These are phyloP conservation scores for Oncorhynchus clarkii DNA, from an alignment of 2,113 vertebrate genomes.

Conservation along the genomic window DNA sequence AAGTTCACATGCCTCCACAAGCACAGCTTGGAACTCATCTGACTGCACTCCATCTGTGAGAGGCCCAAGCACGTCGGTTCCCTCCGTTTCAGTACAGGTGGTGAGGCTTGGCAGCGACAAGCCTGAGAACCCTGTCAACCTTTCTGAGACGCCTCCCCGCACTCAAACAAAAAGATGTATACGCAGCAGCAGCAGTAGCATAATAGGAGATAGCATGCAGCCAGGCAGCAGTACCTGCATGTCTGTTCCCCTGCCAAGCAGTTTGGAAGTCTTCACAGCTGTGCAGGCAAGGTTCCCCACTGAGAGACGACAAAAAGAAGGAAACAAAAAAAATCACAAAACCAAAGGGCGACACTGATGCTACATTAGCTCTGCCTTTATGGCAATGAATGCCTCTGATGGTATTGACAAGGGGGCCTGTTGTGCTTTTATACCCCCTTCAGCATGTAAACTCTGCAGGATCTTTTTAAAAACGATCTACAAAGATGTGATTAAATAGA, in stretches of 20 bases:
- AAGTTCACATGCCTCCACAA: slow-evolving; percentile 44
- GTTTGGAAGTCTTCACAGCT: slow-evolving; percentile 65
- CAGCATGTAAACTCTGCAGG: slow-evolving; percentile 40
- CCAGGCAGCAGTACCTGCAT: slow-evolving; percentile 50
- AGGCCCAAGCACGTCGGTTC: slow-evolving; percentile 36
- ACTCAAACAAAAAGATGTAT: slow-evolving; percentile 49
- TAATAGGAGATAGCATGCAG: slow-evolving; percentile 19
- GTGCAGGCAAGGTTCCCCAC: slow-evolving; percentile 55
- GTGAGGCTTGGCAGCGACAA: slow-evolving; percentile 54
- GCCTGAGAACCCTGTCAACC: slow-evolving; percentile 58
- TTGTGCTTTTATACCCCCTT: slow-evolving; percentile 56
- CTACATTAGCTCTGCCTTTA: slow-evolving; percentile 67
- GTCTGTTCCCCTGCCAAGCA: slow-evolving; percentile 56
- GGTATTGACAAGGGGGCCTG: slow-evolving; percentile 56
- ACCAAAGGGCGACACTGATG: slow-evolving; percentile 54
- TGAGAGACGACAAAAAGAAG: slow-evolving; percentile 57
- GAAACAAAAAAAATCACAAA: slow-evolving; percentile 57
- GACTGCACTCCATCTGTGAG: slow-evolving; percentile 51
- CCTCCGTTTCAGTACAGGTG: slow-evolving; percentile 63
- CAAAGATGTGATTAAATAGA: slow-evolving; percentile 57
- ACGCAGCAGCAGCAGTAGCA: neutral
- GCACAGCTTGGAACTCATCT: slow-evolving; percentile 49
- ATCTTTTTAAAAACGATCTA: slow-evolving; percentile 45
- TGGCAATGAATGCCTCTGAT: slow-evolving; percentile 64
- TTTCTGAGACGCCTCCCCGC: slow-evolving; percentile 55